Percentiles rank a stretch among this genome's conserved stretches.
phyloP scores from a whole-genome alignment of 2,797 vertebrate genomes.

The Pagetopsis macropterus region DNA sequence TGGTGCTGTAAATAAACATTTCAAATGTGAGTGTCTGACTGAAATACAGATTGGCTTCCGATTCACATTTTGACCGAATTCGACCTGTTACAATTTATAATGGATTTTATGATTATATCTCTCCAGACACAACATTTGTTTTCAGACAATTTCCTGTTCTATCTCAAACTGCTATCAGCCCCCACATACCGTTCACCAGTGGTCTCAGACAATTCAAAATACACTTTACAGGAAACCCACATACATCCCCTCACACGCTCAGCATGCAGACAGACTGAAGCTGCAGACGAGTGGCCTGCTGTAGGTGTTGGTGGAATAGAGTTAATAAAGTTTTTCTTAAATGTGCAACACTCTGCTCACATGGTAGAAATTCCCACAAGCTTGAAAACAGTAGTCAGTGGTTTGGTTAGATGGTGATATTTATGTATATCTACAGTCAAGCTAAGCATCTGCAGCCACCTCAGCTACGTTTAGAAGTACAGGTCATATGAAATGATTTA shows the following conservation, averaged over 20 bases:
- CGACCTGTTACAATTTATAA: not conserved
- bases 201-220: not conserved
- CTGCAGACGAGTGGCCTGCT: not conserved
- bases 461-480: too few species aligned
- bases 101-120: not conserved
- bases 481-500: not conserved
- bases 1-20: too few species aligned
- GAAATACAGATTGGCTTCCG: not conserved
- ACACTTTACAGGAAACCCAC: slow-evolving; percentile 33
- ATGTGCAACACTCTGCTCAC: too few species aligned
- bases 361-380: too few species aligned
- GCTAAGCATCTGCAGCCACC: too few species aligned
- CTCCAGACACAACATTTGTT: not conserved
- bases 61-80: slow-evolving; percentile 20
- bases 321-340: too few species aligned
- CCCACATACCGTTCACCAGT: not conserved
- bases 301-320: not conserved
- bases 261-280: not conserved
- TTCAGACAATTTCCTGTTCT: slow-evolving; percentile 35
- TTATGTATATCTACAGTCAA: too few species aligned
- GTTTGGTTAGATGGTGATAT: too few species aligned
- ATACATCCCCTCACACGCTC: not conserved
- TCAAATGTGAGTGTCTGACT: too few species aligned
- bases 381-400: too few species aligned
- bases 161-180: not conserved